These are phyloP conservation scores for Chaetodon trifasciatus DNA, from an alignment of 2,797 vertebrate genomes.

Conservation along the genomic window DNA sequence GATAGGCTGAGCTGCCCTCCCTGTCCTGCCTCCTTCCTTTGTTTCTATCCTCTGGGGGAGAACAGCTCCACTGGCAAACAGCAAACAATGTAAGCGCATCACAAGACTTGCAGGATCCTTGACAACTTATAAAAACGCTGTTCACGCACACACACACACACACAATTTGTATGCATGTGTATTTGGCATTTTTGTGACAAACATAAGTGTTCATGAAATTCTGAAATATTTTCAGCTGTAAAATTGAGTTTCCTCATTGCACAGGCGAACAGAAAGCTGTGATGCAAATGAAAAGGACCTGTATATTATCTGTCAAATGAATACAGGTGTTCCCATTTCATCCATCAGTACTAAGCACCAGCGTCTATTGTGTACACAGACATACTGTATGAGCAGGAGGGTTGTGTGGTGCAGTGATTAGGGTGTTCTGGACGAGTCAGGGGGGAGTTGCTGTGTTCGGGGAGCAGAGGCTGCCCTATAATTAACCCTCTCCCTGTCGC, in stretches of 20 bases:
- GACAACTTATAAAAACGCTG: constrained; percentile 64
- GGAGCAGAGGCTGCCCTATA: constrained; percentile 88
- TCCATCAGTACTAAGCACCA: constrained; percentile 65
- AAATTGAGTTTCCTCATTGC: constrained; percentile 2
- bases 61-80: constrained; percentile 83
- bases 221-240: background rate
- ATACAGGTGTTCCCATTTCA: constrained; percentile 77
- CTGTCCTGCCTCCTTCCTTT: constrained; percentile 82
- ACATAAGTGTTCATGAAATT: background rate
- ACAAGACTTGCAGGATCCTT: constrained; percentile 76
- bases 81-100: constrained; percentile 83
- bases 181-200: background rate
- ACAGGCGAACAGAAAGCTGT: constrained; percentile 7
- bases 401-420: constrained; percentile 84
- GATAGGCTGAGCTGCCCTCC: constrained; percentile 82
- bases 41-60: constrained; percentile 81
- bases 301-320: constrained; percentile 57
- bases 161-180: background rate
- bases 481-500: constrained; percentile 90
- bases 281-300: constrained; percentile 3
- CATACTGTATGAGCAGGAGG: constrained; percentile 72
- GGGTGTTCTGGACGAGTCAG: constrained; percentile 81
- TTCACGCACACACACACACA: constrained; percentile 15
- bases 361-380: constrained; percentile 74
- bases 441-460: constrained; percentile 80